These are phyloP conservation scores for Tinea trinotella DNA, from an alignment of 2,888 invertebrate species.

Conservation along the genomic window DNA sequence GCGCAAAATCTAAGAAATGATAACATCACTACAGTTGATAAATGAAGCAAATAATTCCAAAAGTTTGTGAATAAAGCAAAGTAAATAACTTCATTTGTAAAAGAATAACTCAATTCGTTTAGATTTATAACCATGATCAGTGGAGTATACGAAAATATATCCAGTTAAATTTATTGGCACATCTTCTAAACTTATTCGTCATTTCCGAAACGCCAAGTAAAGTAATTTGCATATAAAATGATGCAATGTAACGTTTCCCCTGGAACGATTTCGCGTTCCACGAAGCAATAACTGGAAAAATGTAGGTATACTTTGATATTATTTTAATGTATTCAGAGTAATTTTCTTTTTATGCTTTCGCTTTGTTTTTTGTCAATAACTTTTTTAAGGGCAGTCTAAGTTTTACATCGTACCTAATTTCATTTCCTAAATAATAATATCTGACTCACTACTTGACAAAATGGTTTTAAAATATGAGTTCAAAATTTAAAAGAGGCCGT, in stretches of 20 bases:
- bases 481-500: too few species aligned
- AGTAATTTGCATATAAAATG: slow-evolving; percentile 6
- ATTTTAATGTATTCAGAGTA: not conserved
- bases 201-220: not conserved
- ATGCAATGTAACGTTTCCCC: slow-evolving; percentile 4
- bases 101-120: not conserved
- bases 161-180: not conserved
- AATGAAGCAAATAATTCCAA: too few species aligned
- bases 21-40: too few species aligned
- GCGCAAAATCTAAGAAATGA: too few species aligned
- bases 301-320: not conserved
- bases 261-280: not conserved
- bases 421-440: too few species aligned
- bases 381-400: too few species aligned
- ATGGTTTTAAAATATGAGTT: too few species aligned
- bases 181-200: slow-evolving; percentile 2
- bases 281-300: not conserved
- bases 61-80: too few species aligned
- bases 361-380: too few species aligned
- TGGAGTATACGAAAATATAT: not conserved
- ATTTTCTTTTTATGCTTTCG: not conserved
- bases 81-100: not conserved
- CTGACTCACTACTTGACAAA: too few species aligned
- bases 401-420: too few species aligned
- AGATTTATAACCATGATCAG: not conserved